These are phyloP conservation scores for Dioctria rufipes DNA, from an alignment of 2,888 invertebrate species.

Conservation along the genomic window DNA sequence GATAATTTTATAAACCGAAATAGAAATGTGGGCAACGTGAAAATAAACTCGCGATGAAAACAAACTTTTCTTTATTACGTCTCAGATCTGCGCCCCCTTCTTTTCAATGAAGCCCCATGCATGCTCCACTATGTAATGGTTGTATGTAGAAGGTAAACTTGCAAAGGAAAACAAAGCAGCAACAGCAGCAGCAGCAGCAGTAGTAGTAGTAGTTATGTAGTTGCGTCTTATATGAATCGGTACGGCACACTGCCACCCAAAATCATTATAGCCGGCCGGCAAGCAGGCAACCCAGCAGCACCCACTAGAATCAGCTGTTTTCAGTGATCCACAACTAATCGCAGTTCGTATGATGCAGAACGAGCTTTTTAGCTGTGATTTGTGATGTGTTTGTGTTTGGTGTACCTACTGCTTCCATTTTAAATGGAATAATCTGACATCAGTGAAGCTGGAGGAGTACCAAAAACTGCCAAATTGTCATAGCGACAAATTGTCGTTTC, in stretches of 20 bases:
- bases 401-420: too few species aligned
- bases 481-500: background rate
- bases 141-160: background rate
- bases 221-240: background rate
- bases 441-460: background rate
- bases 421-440: too few species aligned
- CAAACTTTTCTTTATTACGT: background rate
- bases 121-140: too few species aligned
- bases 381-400: too few species aligned
- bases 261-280: background rate
- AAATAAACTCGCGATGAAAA: background rate
- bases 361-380: background rate
- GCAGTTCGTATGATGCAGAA: background rate
- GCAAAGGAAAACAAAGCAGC: background rate
- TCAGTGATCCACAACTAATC: background rate
- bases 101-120: too few species aligned
- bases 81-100: background rate
- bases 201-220: background rate
- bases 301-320: conserved; percentile 9
- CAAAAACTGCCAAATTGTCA: background rate
- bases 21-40: background rate
- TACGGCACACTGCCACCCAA: background rate
- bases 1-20: background rate
- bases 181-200: too few species aligned
- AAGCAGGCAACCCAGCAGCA: background rate